A percentile compares a stretch with the other conserved stretches of the same genome.
These are phyloP conservation scores for Drosophila ogumai DNA, from an alignment of 1,140 invertebrate species.

Conservation along the genomic window DNA sequence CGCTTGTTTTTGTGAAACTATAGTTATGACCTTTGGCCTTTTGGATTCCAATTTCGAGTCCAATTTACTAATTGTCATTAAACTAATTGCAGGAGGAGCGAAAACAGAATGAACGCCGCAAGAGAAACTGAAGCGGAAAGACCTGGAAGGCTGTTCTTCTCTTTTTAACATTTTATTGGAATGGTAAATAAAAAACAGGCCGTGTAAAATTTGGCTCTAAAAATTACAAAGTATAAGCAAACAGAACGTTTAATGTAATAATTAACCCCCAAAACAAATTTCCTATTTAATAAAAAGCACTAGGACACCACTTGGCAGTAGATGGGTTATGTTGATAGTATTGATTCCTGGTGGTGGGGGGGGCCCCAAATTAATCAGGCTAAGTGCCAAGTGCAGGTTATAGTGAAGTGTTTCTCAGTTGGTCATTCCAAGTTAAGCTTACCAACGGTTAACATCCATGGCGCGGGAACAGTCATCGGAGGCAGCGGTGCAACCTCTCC, in stretches of 20 bases:
- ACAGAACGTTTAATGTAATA: conserved; percentile 16
- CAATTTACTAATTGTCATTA: conserved; percentile 10
- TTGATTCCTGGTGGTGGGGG: conserved; percentile 41
- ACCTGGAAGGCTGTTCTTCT: conserved; percentile 13
- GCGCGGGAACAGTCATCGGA: conserved; percentile 45
- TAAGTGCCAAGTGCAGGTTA: conserved; percentile 52
- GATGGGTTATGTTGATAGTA: conserved; percentile 63
- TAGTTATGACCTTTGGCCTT: conserved; percentile 66
- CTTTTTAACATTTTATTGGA: conserved; percentile 21
- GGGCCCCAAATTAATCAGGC: conserved; percentile 62
- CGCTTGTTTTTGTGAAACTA: conserved; percentile 69
- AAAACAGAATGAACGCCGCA: conserved; percentile 76
- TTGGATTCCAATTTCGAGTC: neutral
- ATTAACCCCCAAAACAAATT: conserved; percentile 26
- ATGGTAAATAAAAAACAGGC: conserved; percentile 20
- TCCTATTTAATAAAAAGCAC: conserved; percentile 37
- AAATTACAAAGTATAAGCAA: conserved; percentile 37
- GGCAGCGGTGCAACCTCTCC: conserved; percentile 57
- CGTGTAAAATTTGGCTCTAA: conserved; percentile 53
- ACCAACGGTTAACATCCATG: conserved; percentile 46
- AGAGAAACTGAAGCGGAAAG: conserved; percentile 58
- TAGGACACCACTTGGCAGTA: conserved; percentile 9
- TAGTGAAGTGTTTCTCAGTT: neutral
- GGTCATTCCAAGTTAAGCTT: conserved; percentile 40
- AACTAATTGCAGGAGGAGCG: conserved; percentile 76